Evolutionary conservation across 2,797 vertebrate genomes (phyloP), one percentile per base, ranked within the genome.

Genomic region (Parotocinclus haroldoi): DNA sequence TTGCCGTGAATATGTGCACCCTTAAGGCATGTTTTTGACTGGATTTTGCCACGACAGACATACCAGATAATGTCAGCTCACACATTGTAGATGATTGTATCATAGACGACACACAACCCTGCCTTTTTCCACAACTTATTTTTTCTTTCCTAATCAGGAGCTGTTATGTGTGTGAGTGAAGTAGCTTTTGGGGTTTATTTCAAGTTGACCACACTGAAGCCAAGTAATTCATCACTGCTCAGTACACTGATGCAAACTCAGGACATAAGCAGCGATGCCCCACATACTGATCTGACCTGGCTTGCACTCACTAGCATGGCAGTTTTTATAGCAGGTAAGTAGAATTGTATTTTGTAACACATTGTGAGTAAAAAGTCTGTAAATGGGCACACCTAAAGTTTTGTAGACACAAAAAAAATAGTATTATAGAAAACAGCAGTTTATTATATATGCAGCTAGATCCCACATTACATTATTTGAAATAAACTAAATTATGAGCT

Each of bases 251-350:
- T 70, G 56, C 60, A n/a, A 0, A 66, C 48, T 0, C 16, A 77
- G 48, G 78, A 66, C 7, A 0, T 16, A 1, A 56, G 79, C 1
- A 58, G 64, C 0, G n/a, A 19, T 0, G 78, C 76, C 1, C 18
- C 86, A 7, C 75, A 76, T 0, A 7, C 71, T 1, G 77, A 84
- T 58, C 81, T 95, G 73, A 76, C 92, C 52, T 96, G 95, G 95
- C 77, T 98, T 73, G 93, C 95, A 0, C 86, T 98, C 57, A 75
- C 80, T 77, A 95, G 95, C 83, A 85, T 96, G 85, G 90, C 89
- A 0, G 68, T 96, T 73, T 98, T 96, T 66, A 94, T 96, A 50
- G 81, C 91, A 46, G 95, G 96, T 97, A 57, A 87, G 88, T 59
- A 79, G 82, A 36, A 36, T 16, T 51, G 14, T 61, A 9, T 13